Evolutionary conservation across 2,888 invertebrate genomes (phyloP).

Genomic region (Cephus pygmeus): DNA sequence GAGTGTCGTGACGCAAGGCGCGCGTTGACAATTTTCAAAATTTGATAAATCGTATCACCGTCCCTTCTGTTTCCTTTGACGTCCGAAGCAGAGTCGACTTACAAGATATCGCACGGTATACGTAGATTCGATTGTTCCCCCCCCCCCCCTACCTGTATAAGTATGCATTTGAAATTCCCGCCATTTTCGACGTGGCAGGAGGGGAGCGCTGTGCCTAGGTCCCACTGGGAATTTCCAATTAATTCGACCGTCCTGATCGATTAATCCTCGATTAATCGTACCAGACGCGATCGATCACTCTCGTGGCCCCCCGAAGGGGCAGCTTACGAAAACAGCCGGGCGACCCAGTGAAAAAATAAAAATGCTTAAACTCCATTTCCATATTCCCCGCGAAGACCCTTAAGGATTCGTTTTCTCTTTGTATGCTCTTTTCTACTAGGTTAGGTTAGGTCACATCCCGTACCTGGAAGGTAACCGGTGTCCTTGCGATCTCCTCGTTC

Average conservation of each 20-base stretch:
- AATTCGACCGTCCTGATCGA: slow-evolving; percentile 35
- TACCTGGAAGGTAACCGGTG: not conserved
- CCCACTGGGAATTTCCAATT: slow-evolving; percentile 37
- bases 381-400: not conserved
- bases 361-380: not conserved
- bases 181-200: not conserved
- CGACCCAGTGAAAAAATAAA: not conserved
- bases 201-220: not conserved
- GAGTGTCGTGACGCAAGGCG: not conserved
- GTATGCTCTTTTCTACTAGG: not conserved
- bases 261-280: slow-evolving; percentile 30
- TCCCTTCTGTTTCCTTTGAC: slow-evolving; percentile 3
- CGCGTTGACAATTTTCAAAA: slow-evolving; percentile 27
- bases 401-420: not conserved
- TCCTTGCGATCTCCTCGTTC: not conserved
- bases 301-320: not conserved
- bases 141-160: not conserved
- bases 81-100: not conserved
- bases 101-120: not conserved
- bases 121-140: not conserved
- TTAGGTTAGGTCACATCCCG: not conserved
- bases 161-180: not conserved
- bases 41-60: slow-evolving; percentile 33
- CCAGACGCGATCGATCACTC: not conserved
- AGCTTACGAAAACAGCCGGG: not conserved